Evolutionary conservation across 2,888 invertebrate species (phyloP).

Genomic region (Rhorus exstirpatorius): DNA sequence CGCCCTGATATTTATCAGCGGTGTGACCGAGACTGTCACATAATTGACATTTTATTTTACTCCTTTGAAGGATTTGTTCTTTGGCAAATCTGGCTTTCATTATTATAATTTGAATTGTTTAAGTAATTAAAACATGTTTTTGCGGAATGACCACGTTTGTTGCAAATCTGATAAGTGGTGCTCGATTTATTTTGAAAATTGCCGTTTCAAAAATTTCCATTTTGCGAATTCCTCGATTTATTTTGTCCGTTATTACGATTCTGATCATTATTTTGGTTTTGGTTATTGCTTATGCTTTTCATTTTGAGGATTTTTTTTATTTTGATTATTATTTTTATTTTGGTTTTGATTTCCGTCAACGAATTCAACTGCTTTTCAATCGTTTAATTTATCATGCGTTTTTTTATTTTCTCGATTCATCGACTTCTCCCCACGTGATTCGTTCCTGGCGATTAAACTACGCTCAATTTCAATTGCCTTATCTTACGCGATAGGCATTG

Average conservation of each 20-base stretch:
- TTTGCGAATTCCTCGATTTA: background rate
- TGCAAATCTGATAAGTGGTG: conserved; percentile 35
- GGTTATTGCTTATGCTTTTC: background rate
- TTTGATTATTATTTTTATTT: background rate
- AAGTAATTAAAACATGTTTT: background rate
- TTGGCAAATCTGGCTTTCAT: background rate
- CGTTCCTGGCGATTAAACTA: background rate
- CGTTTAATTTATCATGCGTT: background rate
- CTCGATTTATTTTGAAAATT: background rate
- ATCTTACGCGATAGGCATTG: background rate
- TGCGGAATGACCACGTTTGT: conserved; percentile 32
- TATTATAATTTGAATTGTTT: background rate
- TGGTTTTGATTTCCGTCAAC: background rate
- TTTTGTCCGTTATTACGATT: conserved; percentile 13
- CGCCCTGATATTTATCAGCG: conserved; percentile 13
- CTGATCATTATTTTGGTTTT: background rate
- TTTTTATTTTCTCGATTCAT: conserved; percentile 4
- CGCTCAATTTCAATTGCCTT: conserved; percentile 32
- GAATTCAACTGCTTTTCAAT: conserved; percentile 25
- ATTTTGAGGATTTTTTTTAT: background rate
- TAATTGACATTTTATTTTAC: conserved; percentile 7
- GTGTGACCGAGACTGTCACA: conserved; percentile 21
- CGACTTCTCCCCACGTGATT: background rate
- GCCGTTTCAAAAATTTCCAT: too few species aligned
- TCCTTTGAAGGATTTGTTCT: background rate